Base-by-base conservation (phyloP, 2,113 vertebrate species). In the Peromyscus californicus region DNA sequence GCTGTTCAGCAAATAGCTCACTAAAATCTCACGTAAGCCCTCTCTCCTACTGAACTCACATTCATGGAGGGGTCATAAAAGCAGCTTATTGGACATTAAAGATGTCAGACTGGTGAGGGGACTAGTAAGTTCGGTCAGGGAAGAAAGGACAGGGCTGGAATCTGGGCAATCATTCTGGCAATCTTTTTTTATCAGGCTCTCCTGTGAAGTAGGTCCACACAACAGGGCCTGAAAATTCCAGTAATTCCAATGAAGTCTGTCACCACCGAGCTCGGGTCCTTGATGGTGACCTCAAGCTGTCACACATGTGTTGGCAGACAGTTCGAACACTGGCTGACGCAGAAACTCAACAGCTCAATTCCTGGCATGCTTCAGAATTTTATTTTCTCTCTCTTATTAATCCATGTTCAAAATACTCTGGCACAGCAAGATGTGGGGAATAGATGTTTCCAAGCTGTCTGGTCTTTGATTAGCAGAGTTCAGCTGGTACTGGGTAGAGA, bases 301-400 rank as follows among this genome's bases (percentile, higher is more conserved):
- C n/a, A 22, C 29, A 76, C 31, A 75, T 8, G 29, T 19, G 39
- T 31, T n/a, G 15, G 19, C 31, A 92, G 57, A 83, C 39, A 70
- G 11, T 63, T 92, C 54, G 91, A 19, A 9, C 36, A 59, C 93
- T 91, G 45, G 16, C 76, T 95, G 85, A 95, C 84, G 94, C 61
- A 89, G 86, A 96, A 95, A 75, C 57, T 91, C 82, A 70, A 16
- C 61, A 91, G n/a, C 67, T 63, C 70, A 33, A 54, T 97, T 93
- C 67, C 67, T 84, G 82, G 89, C 54, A 93, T 72, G 36, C 59
- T 84, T 96, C 57, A 45, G 82, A 76, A 17, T 48, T 21, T 90
- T 39, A 72, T 88, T 85, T 94, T 93, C 70, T 94, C 84, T n/a
- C 17, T 54, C 16, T 89, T 92, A 51, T 75, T 70, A 83, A 93